These are phyloP conservation scores for Charadrius vociferus DNA, from an alignment of 2,113 vertebrate species.

Conservation along the genomic window DNA sequence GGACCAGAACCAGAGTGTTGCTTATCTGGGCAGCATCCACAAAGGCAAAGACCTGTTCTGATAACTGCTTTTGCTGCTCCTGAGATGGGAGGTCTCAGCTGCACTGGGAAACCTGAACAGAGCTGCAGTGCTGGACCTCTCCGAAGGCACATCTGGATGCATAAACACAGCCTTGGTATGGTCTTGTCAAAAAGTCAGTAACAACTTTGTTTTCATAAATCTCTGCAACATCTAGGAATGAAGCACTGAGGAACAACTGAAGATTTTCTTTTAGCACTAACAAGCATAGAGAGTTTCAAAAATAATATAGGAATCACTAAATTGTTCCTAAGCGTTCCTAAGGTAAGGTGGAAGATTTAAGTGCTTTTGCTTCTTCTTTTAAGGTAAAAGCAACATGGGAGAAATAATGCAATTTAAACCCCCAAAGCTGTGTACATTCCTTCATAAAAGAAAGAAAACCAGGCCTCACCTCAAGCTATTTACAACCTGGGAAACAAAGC, in stretches of 20 bases:
- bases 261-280: neutral
- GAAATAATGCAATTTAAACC: neutral
- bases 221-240: neutral
- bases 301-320: neutral
- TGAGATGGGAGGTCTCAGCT: neutral
- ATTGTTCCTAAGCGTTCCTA: neutral
- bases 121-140: neutral
- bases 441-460: neutral
- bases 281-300: neutral
- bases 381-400: neutral
- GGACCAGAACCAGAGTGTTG: neutral
- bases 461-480: neutral
- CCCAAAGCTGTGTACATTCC: neutral
- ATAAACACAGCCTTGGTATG: rapidly evolving
- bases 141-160: neutral
- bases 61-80: neutral
- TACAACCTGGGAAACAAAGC: neutral
- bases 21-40: neutral
- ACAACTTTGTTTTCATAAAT: neutral
- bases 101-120: neutral
- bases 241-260: neutral
- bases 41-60: neutral
- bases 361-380: neutral
- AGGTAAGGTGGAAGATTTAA: neutral
- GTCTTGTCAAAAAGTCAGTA: neutral